Evolutionary conservation across 2,888 invertebrate species (phyloP), one percentile per base, ranked within the genome.

Genomic region (Mallateleia sp.): DNA sequence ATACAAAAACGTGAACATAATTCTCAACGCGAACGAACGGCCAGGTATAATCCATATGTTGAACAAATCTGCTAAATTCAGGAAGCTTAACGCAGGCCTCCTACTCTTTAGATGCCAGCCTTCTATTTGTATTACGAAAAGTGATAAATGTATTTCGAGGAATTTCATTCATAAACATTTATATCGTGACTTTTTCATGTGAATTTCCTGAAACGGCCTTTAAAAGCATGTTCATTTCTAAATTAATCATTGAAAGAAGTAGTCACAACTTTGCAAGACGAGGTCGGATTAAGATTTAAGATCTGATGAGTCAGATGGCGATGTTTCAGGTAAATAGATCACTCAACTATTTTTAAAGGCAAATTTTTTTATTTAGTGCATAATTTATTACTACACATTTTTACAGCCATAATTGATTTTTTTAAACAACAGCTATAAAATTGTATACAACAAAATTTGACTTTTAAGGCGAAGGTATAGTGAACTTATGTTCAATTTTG

Each of bases 11-110:
- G 72, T 32, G 64, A 56, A 47, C 34, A 74, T 81, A 66, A 81
- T 81, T 81, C 81, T 58, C 74, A 42, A 60, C 24, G 24, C 52
- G 50, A 50, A 22, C 24, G 38, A 74, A 47, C 58, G 9, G 34
- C 38, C 78, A 66, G 74, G 74, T 67, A 45, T 58, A 74, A 47
- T 64, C 54, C 64, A 72, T 80, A 56, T 72, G 80, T 80, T 64
- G 74, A 64, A 67, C 60, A 82, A 75, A 82, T 74, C 81, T 75
- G 67, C 67, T 67, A 67, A 82, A 82, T 82, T 82, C 74, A 82
- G 82, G 82, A 75, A 82, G 82, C 82, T 67, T 82, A 66, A 32
- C 67, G 14, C 38, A n/a, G 42, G 74, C 42, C 74, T 32, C 56
- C 58, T 32, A 81, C 81, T 81, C 81, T 66, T 82, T 82, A 60